Evolutionary conservation across 64 coral and sea anemone genomes (phyloP).

Genomic region (Montipora foliosa): DNA sequence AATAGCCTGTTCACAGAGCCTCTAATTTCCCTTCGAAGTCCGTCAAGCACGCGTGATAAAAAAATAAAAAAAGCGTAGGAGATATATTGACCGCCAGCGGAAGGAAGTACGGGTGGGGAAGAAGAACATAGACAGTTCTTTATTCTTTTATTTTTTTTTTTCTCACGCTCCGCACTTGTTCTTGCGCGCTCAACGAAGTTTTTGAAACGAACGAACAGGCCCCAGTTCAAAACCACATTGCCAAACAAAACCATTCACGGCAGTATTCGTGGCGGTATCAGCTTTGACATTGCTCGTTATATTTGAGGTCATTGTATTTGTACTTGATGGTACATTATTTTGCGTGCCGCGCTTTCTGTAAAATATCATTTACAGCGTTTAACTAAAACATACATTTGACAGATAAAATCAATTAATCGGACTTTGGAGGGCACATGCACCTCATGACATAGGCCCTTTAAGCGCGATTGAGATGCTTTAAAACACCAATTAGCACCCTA

Average conservation of each 20-base stretch:
- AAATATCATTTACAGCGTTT: slow-evolving; percentile 3
- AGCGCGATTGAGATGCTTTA: slow-evolving; percentile 1
- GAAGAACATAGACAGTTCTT: slow-evolving; percentile 7
- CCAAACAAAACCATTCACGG: slow-evolving; percentile 2
- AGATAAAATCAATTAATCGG: neutral
- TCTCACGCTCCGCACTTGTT: no score
- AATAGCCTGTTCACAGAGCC: neutral
- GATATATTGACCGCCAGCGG: slow-evolving; percentile 4
- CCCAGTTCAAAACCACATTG: slow-evolving; percentile 7
- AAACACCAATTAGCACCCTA: slow-evolving; percentile 13
- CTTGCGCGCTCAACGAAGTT: neutral
- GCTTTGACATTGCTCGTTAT: neutral
- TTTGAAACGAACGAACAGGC: neutral
- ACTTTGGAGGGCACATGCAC: slow-evolving; percentile 4
- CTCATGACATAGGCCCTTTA: slow-evolving; percentile 8
- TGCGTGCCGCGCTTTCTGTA: neutral
- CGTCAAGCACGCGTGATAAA: neutral
- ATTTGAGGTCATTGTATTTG: neutral
- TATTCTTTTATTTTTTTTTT: neutral
- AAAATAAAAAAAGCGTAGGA: neutral
- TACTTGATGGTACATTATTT: neutral
- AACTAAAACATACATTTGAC: neutral
- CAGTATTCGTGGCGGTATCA: neutral
- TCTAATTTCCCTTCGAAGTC: neutral
- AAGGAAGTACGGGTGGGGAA: neutral